phyloP scores from a whole-genome alignment of 92 coral and sea anemone genomes.

The Zoanthus solanderi region DNA sequence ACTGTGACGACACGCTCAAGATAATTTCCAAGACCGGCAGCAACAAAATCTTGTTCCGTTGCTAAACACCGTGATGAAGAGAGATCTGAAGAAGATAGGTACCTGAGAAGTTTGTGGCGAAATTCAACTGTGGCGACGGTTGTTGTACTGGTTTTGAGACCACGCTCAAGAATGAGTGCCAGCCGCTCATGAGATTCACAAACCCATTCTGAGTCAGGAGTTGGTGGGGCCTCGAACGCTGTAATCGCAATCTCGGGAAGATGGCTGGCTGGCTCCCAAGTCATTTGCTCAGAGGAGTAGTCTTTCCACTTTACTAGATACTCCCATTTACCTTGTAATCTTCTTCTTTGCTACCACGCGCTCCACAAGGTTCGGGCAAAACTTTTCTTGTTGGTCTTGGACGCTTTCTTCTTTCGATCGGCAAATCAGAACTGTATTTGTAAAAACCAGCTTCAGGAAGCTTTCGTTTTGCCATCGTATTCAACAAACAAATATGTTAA shows the following conservation, averaged over 20 bases:
- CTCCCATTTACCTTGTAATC: not conserved
- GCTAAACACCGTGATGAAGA: slow-evolving; percentile 23
- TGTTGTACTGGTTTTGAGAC: slow-evolving; percentile 8
- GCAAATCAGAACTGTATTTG: not conserved
- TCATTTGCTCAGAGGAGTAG: slow-evolving; percentile 23
- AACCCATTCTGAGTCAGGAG: slow-evolving; percentile 17
- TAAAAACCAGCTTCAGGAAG: not conserved
- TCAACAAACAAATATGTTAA: not conserved
- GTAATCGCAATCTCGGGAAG: slow-evolving; percentile 16
- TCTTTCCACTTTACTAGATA: slow-evolving; percentile 30
- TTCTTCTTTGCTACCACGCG: slow-evolving; percentile 20
- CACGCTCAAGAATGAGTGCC: slow-evolving; percentile 29
- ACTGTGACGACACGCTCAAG: slow-evolving; percentile 53
- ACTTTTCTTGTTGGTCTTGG: slow-evolving; percentile 2
- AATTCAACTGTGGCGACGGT: slow-evolving; percentile 23
- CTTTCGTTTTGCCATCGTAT: not conserved
- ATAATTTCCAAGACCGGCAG: slow-evolving; percentile 50
- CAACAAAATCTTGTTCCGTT: slow-evolving; percentile 49
- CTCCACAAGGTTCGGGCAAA: slow-evolving; percentile 19
- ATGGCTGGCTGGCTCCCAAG: slow-evolving; percentile 32
- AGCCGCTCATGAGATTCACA: slow-evolving; percentile 10
- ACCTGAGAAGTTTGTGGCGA: slow-evolving; percentile 29
- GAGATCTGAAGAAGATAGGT: slow-evolving; percentile 44
- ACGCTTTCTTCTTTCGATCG: slow-evolving; percentile 9
- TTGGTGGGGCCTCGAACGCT: not conserved